phyloP scores from a whole-genome alignment of 2,113 vertebrate genomes.

The Seriola dumerili region DNA sequence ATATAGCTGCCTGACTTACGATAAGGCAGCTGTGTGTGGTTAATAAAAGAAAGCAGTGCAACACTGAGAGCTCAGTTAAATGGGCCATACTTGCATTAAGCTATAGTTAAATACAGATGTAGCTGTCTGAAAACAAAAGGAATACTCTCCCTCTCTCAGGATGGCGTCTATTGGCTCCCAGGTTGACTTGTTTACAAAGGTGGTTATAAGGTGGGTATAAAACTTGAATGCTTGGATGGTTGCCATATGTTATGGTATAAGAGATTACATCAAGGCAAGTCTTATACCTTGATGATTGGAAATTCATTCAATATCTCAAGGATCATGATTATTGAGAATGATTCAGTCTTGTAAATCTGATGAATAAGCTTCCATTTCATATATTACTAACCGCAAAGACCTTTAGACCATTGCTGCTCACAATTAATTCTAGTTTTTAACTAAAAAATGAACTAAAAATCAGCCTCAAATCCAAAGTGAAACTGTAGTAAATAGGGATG shows the following conservation, averaged over 20 bases:
- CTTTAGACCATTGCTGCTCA: neutral
- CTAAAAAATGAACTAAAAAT: neutral
- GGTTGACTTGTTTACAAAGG: constrained; percentile 29
- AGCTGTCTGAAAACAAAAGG: neutral
- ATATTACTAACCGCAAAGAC: neutral
- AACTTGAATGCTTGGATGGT: constrained; percentile 2
- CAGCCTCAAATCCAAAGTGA: constrained; percentile 2
- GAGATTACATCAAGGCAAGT: neutral
- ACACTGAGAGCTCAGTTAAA: constrained; percentile 15
- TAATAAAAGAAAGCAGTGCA: constrained; percentile 1
- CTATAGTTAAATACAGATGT: constrained; percentile 19
- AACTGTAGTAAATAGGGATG: neutral
- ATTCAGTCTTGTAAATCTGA: neutral
- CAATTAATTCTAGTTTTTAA: neutral
- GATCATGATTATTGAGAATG: neutral
- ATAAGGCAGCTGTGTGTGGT: constrained; percentile 33
- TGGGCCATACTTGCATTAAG: constrained; percentile 23
- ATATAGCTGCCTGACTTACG: constrained; percentile 33
- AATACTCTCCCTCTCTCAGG: neutral
- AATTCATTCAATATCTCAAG: neutral
- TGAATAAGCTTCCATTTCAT: constrained; percentile 2
- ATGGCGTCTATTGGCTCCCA: neutral
- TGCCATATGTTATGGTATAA: neutral
- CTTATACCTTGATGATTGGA: neutral
- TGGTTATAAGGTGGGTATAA: neutral